Conservation (phyloP, 1,140 invertebrate species). For the Eriocheir sinensis region DNA sequence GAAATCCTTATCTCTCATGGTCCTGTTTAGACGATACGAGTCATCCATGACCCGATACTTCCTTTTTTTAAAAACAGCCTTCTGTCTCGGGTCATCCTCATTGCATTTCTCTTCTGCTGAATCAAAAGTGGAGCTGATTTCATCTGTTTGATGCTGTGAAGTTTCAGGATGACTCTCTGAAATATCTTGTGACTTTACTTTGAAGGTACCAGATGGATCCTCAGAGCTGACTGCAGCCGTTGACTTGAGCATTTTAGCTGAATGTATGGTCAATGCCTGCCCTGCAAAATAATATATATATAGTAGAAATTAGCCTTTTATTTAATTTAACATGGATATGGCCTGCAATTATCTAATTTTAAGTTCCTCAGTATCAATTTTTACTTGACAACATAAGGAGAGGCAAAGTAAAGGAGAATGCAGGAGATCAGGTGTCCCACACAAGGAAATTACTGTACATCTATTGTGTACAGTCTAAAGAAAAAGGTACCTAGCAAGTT, state of each 20-base stretch:
- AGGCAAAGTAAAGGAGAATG: too few relatives aligned
- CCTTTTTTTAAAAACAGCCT: slow-evolving; percentile 44
- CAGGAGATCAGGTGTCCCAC: too few relatives aligned
- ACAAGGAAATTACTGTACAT: too few relatives aligned
- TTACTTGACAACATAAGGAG: too few relatives aligned
- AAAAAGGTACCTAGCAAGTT: too few relatives aligned
- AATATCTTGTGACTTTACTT: not conserved
- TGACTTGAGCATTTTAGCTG: not conserved
- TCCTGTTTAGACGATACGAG: slow-evolving; percentile 68
- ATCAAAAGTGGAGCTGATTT: not conserved
- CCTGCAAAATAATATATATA: too few relatives aligned
- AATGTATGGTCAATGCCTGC: not conserved
- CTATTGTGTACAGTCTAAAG: too few relatives aligned
- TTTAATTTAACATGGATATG: too few relatives aligned
- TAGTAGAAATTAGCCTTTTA: too few relatives aligned
- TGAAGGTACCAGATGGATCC: not conserved
- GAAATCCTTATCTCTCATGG: slow-evolving; percentile 72
- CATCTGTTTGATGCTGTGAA: not conserved
- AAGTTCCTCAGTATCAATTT: too few relatives aligned
- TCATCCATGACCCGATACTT: slow-evolving; percentile 68
- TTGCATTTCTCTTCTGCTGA: not conserved
- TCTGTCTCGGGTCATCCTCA: not conserved
- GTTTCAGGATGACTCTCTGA: not conserved
- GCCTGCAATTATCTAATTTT: too few relatives aligned
- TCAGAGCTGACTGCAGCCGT: not conserved